Evolutionary conservation across 1,140 invertebrate genomes (phyloP).

Genomic region (Phenacoccus solenopsis): DNA sequence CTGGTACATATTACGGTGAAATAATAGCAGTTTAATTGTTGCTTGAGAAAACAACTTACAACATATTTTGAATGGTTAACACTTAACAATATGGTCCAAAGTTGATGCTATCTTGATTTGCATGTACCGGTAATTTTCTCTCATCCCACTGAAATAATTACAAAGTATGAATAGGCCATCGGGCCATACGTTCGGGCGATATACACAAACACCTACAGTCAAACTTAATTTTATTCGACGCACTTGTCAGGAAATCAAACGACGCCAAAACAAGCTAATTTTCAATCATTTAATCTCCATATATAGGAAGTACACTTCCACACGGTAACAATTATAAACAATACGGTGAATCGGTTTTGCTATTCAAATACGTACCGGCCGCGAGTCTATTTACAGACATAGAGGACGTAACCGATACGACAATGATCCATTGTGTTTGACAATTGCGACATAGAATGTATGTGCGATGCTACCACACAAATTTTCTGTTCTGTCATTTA

Average conservation of each 20-base stretch:
- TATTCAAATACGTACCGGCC: neutral
- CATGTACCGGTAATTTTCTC: neutral
- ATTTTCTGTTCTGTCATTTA: neutral
- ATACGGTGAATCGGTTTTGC: neutral
- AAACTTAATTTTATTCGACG: neutral
- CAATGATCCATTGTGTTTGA: neutral
- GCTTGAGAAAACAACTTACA: no score
- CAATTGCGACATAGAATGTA: neutral
- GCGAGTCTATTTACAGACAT: neutral
- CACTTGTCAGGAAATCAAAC: no score
- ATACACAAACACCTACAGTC: neutral
- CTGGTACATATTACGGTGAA: no score
- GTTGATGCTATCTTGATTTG: neutral
- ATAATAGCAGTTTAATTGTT: no score
- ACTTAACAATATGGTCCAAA: neutral
- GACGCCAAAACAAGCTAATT: no score
- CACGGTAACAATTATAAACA: neutral
- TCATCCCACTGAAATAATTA: neutral
- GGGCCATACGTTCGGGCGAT: neutral
- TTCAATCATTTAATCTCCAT: neutral
- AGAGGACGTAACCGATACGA: neutral
- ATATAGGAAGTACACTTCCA: constrained; percentile 1
- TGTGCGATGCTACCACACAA: neutral
- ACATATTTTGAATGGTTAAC: no score
- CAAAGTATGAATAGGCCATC: neutral